Base-by-base conservation (phyloP, 2,797 vertebrate species). In the Echeneis naucrates region DNA sequence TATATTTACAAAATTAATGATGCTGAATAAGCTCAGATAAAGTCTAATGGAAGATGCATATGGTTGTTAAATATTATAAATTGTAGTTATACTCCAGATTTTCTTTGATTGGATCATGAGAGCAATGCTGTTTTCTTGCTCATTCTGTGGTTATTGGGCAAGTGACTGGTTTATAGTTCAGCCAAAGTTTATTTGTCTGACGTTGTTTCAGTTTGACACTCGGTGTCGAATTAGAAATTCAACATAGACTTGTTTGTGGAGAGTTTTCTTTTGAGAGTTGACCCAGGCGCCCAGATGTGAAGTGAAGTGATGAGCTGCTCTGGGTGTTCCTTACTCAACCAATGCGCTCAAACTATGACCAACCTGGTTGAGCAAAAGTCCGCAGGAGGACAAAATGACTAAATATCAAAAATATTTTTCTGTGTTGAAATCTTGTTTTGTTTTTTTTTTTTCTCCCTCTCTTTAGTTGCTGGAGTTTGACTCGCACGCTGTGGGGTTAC, bases 381-480 rank as follows among this genome's bases (percentile, higher is more conserved):
- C 51, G 0, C 35, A 9, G 47, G 8, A 37, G 1, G 33, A 51
- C 57, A 44, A 11, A 8, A 48, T 64, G 53, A 53, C 16, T 33
- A 3, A 55, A 52, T 16, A 60, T 50, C 58, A 2, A 38, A 72
- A 40, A 45, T 52, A 35, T 48, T 30, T 53, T 50, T 47, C 7
- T 21, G 17, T 38, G 47, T 27, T 73, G 21, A 26, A 42, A 54
- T 51, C 24, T 16, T 11, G 5, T 4, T 5, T 42, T 42, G 19
- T 47, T 47, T n/a, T n/a, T n/a, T 47, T 30, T 38, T 17, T 24
- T 3, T 19, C 47, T 10, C 8, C 9, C 1, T 11, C 30, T 12
- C 13, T 42, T 42, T 17, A 57, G 2, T 23, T 62, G 26, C 60
- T 42, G 21, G 24, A 74, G 61, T 51, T 1, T 68, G 50, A 56